Evolutionary conservation across 2,113 vertebrate genomes (phyloP), one percentile per base, ranked within the genome.

Genomic region (Cyprinodon brontotheroides): DNA sequence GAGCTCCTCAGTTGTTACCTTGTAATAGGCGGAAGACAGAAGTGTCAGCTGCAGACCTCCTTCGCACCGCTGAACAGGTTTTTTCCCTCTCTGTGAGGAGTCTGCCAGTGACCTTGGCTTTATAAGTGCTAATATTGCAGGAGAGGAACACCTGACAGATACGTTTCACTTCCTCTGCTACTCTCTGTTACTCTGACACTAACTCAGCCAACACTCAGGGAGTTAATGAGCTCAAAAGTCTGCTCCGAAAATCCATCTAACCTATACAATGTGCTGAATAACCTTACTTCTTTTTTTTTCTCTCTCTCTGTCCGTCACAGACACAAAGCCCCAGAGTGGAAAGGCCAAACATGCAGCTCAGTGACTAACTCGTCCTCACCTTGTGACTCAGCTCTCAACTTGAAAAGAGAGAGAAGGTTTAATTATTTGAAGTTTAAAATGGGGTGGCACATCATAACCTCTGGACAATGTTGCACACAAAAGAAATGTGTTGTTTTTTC

Each of bases 91-190:
- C 68, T 59, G 15, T 38, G 68, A 15, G 63, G 65, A 81, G 61
- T 65, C 78, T 76, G 68, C 45, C 63, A 61, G 72, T 77, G 88
- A 89, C 91, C 92, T 93, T 95, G 92, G 94, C 90, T 92, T 72
- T 84, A 72, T 79, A 78, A 93, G 93, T 77, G 93, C 92, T 90
- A 89, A 72, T 82, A 81, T 79, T 90, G 89, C 80, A 89, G 89
- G 79, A 81, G 79, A 85, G 81, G 84, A 87, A 89, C 70, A 87
- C 87, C 88, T 94, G 89, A 95, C 93, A 94, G 93, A 95, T 89
- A 74, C 53, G 77, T 89, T 95, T 95, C 93, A 93, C 94, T 92
- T 92, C 90, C 93, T 92, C 89, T 75, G 80, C 90, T 79, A 84
- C 29, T 57, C 82, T 61, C 7, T 78, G 89, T 86, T 83, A 80